phyloP scores from a whole-genome alignment of 1,140 invertebrate species.

The Papilio glaucus region DNA sequence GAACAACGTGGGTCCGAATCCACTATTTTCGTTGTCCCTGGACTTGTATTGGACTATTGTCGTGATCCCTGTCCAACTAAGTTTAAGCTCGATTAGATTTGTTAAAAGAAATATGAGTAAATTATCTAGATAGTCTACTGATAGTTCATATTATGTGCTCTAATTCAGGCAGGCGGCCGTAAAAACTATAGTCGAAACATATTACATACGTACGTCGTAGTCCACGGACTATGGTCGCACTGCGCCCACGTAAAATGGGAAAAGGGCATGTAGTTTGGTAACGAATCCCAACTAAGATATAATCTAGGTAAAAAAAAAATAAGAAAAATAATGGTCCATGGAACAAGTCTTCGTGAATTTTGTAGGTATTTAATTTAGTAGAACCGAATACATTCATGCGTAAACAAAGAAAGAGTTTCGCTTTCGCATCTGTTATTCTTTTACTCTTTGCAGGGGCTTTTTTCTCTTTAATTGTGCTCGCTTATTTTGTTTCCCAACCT shows the following conservation, averaged over 20 bases:
- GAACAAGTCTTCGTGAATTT: neutral
- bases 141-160: neutral
- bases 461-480: conserved; percentile 32
- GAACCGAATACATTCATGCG: neutral
- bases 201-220: neutral
- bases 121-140: neutral
- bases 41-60: no score
- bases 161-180: neutral
- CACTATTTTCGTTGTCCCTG: no score
- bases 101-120: neutral
- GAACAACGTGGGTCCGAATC: no score
- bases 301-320: neutral
- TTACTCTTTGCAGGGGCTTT: conserved; percentile 21
- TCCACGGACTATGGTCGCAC: neutral
- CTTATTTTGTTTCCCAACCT: conserved; percentile 18
- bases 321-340: neutral
- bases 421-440: conserved; percentile 24
- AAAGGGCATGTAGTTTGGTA: neutral
- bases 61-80: no score
- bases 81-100: no score
- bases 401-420: conserved; percentile 30
- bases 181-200: neutral
- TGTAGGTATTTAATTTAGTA: neutral
- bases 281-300: neutral
- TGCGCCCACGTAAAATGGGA: neutral